Evolutionary conservation across 2,888 invertebrate genomes (phyloP), one percentile per base, ranked within the genome.

Genomic region (Aphidius colemani): DNA sequence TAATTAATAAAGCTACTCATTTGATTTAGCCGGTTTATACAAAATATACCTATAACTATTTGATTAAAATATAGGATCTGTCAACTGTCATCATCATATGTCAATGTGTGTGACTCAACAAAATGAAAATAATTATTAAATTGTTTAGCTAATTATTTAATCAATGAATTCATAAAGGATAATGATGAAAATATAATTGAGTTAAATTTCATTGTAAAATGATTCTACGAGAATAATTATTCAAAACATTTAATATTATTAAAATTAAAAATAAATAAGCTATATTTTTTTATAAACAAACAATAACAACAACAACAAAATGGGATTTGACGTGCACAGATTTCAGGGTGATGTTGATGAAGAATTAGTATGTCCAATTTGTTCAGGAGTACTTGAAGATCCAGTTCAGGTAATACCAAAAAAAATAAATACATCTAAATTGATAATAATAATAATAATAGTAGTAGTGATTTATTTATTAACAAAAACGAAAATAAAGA

Each of bases 291-390:
- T 30, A 5, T 30, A 30, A 30, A 30, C 4, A 18, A 18, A 18
- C 7, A 18, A 18, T 0, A 50, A 9, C 13, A 30, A 30, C 30
- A 30, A 30, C 18, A 13, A n/a, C 8, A 51, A 53, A 71, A 98
- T 98, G 97, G 97, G 97, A 78, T 97, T 93, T 87, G 97, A 97
- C 85, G 88, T 95, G 75, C 90, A 89, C 84, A 89, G 97, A 79
- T 97, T 98, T 87, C 91, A 94, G 85, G 95, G 95, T 78, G 94
- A 94, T 83, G 96, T 98, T 72, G 97, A 98, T 84, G 97, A 97
- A 86, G 98, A 98, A 85, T 86, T 98, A 68, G 89, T 97, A 75
- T 98, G 97, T 80, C 94, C 97, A 70, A 97, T 98, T 84, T 98
- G 97, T 84, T 94, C 95, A 69, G 94, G 94, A 71, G 97, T 98